Evolutionary conservation across 2,113 vertebrate species (phyloP).

Genomic region (Malurus melanocephalus): DNA sequence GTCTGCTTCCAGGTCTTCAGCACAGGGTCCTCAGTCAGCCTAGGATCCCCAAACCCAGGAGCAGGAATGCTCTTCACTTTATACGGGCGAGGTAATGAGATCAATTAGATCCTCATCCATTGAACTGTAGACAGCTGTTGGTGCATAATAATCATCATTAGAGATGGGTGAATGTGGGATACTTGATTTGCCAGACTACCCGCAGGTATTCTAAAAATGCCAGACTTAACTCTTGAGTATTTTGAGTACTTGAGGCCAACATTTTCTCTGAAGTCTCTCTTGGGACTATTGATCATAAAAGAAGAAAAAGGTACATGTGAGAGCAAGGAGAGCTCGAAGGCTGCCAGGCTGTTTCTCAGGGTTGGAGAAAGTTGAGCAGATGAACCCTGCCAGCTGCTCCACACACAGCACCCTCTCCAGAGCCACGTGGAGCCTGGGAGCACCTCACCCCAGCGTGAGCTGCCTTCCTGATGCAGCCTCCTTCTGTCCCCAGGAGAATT

Average conservation of each 20-base stretch:
- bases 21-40: slow-evolving; percentile 11
- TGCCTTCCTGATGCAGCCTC: not conserved
- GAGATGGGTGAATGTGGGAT: slow-evolving; percentile 64
- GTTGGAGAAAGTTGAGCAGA: not conserved
- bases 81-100: slow-evolving; percentile 73
- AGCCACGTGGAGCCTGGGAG: not conserved
- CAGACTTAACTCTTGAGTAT: slow-evolving; percentile 45
- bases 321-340: not conserved
- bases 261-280: slow-evolving; percentile 46
- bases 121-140: slow-evolving; percentile 74
- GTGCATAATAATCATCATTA: slow-evolving; percentile 73
- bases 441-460: not conserved
- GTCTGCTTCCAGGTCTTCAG: not conserved
- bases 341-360: not conserved
- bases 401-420: not conserved
- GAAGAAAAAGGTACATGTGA: slow-evolving; percentile 38
- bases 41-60: slow-evolving; percentile 25
- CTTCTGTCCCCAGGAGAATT: not conserved
- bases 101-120: slow-evolving; percentile 77
- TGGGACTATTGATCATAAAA: slow-evolving; percentile 21
- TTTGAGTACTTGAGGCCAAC: slow-evolving; percentile 53
- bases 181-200: slow-evolving; percentile 68
- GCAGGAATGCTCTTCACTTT: slow-evolving; percentile 60
- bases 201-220: slow-evolving; percentile 63
- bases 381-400: not conserved